Conservation (phyloP, 1,140 invertebrate genomes). For the Hestina assimilis region DNA sequence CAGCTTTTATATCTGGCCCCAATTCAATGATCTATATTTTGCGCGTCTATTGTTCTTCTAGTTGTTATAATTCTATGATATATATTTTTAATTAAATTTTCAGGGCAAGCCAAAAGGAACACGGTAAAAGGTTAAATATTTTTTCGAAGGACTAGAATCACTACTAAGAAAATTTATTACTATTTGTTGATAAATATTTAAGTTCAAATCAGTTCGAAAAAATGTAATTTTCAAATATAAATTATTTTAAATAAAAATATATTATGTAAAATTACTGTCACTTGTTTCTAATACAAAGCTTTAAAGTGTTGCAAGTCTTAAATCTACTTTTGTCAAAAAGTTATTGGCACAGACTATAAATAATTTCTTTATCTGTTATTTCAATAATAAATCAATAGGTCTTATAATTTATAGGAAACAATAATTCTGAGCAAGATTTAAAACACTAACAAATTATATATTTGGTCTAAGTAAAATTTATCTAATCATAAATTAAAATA, state of each 20-base stretch:
- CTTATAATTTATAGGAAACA: slow-evolving; percentile 26
- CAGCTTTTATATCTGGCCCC: no score
- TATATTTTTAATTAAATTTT: not conserved
- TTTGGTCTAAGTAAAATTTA: slow-evolving; percentile 19
- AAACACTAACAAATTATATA: slow-evolving; percentile 20
- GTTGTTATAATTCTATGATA: not conserved
- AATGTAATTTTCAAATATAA: not conserved
- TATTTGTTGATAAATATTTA: not conserved
- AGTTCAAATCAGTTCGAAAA: not conserved
- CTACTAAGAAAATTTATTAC: slow-evolving; percentile 12
- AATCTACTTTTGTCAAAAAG: slow-evolving; percentile 10
- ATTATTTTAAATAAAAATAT: slow-evolving; percentile 1
- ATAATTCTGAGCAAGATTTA: slow-evolving; percentile 19
- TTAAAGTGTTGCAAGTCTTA: slow-evolving; percentile 7
- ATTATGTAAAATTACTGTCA: not conserved
- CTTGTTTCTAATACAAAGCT: slow-evolving; percentile 4
- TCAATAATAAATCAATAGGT: slow-evolving; percentile 3
- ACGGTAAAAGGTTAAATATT: slow-evolving; percentile 3
- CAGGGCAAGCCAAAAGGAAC: slow-evolving; percentile 16
- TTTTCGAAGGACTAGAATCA: slow-evolving; percentile 18
- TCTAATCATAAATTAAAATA: slow-evolving; percentile 2
- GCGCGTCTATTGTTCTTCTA: no score
- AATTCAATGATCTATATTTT: no score
- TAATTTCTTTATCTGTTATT: slow-evolving; percentile 9
- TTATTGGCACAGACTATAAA: slow-evolving; percentile 21